Conservation (phyloP, 2,113 vertebrate species). For the Bos indicus region DNA sequence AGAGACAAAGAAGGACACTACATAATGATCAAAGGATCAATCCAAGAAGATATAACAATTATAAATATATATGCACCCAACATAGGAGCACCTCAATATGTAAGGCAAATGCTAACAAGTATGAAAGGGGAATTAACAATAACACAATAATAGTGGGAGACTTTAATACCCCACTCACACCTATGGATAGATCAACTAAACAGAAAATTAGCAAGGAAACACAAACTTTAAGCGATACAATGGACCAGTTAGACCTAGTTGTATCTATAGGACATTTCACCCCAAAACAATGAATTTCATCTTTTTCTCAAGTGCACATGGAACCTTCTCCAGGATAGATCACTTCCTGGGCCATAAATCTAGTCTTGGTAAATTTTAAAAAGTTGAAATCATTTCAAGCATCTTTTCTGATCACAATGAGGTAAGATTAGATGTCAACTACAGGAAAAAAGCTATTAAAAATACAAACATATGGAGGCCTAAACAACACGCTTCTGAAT, state of each 20-base stretch:
- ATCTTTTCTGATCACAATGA: background rate
- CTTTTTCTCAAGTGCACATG: background rate
- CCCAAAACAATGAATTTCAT: background rate
- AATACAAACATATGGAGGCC: background rate
- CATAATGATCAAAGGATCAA: background rate
- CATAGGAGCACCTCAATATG: background rate
- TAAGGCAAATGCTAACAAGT: background rate
- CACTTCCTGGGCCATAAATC: background rate
- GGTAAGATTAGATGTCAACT: background rate
- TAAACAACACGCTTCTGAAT: background rate
- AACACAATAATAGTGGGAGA: background rate
- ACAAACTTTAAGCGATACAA: background rate
- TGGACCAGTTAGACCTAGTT: background rate
- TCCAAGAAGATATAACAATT: background rate
- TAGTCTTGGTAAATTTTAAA: background rate
- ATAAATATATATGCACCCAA: background rate
- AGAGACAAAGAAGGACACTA: background rate
- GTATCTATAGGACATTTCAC: background rate
- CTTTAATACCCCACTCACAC: background rate
- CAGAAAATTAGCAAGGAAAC: background rate
- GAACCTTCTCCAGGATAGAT: background rate
- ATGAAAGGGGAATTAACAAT: rapidly evolving
- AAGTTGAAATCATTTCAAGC: background rate
- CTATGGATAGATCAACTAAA: background rate
- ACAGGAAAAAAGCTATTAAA: background rate